Evolutionary conservation across 2,113 vertebrate species (phyloP), one percentile per base, ranked within the genome.

Genomic region (Calypte anna): DNA sequence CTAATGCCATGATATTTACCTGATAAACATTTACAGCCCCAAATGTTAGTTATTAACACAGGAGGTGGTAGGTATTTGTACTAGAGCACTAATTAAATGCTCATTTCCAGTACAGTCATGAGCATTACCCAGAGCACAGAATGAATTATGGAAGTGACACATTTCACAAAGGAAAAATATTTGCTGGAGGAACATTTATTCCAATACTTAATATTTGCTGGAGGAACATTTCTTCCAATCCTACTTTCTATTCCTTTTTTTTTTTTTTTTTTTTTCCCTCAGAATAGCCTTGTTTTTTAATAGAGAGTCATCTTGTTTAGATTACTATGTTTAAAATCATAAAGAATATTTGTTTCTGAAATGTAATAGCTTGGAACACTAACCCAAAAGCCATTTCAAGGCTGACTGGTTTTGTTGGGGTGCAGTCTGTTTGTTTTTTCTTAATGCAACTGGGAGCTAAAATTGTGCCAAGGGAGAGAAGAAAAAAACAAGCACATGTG

Each of bases 1-100:
- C 54, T 38, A 87, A 82, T 82, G 69, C 48, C 17, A 19, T 54
- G 36, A 33, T 92, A 82, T 94, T 91, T 94, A 90, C 84, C 91
- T 95, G 89, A 69, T 10, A 82, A 91, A 92, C 55, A 40, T 92
- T 87, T 90, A 19, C 54, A 87, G 22, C 18, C 46, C 46, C 55
- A 55, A 82, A 3, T 2, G 2, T 86, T 25, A 27, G 51, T 66
- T 91, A 80, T 88, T 80, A 92, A 61, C 87, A 48, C 25, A 55
- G 84, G 43, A 69, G 55, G 55, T 48, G 53, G 78, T 55, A 82
- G 63, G 4, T 92, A 31, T 94, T 96, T 84, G 74, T 30, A 85
- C 62, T 69, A 77, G 24, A 82, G 20, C 38, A 15, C 70, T 94
- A 95, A 96, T 95, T 91, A 94, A 96, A 90, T 85, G 63, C 75